Conservation (phyloP, 1,140 invertebrate genomes). For the Lerema accius region DNA sequence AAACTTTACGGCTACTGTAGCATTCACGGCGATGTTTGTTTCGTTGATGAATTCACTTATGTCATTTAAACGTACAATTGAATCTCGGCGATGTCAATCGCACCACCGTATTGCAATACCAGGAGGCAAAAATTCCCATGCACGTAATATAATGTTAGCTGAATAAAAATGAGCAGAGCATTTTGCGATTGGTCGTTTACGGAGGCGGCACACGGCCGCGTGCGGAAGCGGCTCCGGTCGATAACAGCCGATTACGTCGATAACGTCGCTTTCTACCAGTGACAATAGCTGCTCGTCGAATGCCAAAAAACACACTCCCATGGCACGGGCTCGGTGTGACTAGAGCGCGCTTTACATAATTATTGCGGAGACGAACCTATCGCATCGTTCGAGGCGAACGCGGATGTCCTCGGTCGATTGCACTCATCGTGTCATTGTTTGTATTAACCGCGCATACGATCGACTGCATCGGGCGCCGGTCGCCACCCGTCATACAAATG, state of each 20-base stretch:
- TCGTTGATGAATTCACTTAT: background rate
- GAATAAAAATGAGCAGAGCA: slow-evolving; percentile 21
- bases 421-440: slow-evolving; percentile 14
- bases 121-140: background rate
- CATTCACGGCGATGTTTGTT: slow-evolving; percentile 2
- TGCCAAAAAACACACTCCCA: slow-evolving; percentile 45
- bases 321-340: background rate
- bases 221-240: slow-evolving; percentile 21
- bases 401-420: slow-evolving; percentile 33
- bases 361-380: slow-evolving; percentile 38
- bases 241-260: slow-evolving; percentile 29
- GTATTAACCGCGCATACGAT: slow-evolving; percentile 12
- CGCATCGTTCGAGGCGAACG: slow-evolving; percentile 21
- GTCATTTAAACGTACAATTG: slow-evolving; percentile 1
- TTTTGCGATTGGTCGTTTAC: background rate
- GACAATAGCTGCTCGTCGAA: slow-evolving; percentile 38
- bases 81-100: background rate
- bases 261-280: slow-evolving; percentile 42
- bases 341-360: slow-evolving; percentile 42
- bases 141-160: slow-evolving; percentile 1
- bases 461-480: background rate
- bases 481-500: too few relatives aligned
- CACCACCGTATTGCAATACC: slow-evolving; percentile 5
- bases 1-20: background rate
- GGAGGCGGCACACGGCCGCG: slow-evolving; percentile 10